Conservation (phyloP, 35 echinoderm and acorn worm species). For the Apostichopus californicus region DNA sequence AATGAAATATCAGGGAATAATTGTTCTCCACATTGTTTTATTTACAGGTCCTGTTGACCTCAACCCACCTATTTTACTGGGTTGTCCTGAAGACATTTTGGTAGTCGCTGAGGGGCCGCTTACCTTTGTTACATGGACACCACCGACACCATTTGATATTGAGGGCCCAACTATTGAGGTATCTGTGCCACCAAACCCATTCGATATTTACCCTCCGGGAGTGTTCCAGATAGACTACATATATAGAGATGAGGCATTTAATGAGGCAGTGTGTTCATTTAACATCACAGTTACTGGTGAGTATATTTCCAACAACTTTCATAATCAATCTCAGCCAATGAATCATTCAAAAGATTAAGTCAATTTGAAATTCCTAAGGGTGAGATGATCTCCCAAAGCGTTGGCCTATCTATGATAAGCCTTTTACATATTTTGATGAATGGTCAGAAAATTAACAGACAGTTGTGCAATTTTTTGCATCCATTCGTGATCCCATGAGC, state of each 20-base stretch:
- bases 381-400: no score
- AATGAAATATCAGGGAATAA: no score
- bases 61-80: not conserved
- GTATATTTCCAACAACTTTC: not conserved
- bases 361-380: no score
- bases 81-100: slow-evolving; percentile 4
- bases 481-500: no score
- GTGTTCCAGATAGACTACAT: not conserved
- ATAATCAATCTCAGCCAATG: no score
- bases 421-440: no score
- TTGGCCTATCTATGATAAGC: no score
- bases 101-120: not conserved
- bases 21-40: no score
- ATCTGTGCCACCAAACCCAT: not conserved
- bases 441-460: no score
- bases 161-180: not conserved
- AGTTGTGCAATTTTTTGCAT: no score
- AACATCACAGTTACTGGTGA: not conserved
- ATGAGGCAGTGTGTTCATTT: not conserved
- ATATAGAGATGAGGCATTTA: slow-evolving; percentile 20
- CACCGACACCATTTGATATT: not conserved
- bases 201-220: not conserved
- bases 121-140: not conserved
- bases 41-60: not conserved
- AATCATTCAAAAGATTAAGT: no score